These are phyloP conservation scores for Siniperca obscura DNA, from an alignment of 2,797 vertebrate genomes.

Conservation along the genomic window DNA sequence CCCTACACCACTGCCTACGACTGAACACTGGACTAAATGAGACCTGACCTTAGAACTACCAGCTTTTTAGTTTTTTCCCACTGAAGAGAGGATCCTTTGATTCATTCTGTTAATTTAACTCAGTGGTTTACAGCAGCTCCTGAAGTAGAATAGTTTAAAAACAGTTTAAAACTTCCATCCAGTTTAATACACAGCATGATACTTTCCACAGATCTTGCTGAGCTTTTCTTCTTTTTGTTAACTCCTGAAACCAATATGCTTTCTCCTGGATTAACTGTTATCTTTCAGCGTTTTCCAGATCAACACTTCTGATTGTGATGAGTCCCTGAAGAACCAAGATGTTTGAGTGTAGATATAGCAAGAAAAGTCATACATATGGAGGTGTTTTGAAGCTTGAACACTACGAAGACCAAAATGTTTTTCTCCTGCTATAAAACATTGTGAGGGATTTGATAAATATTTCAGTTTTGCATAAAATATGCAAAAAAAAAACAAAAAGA, in stretches of 20 bases:
- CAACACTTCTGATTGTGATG: not conserved
- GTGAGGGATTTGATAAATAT: not conserved
- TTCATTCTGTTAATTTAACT: conserved; percentile 9
- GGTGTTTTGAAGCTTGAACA: not conserved
- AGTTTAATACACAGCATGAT: not conserved
- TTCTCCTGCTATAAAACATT: not conserved
- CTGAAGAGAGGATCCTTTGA: not conserved
- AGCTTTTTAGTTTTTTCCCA: not conserved
- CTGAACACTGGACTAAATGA: not conserved
- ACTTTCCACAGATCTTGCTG: not conserved
- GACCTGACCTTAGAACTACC: conserved; percentile 5
- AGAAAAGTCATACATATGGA: not conserved
- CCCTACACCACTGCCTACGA: not conserved
- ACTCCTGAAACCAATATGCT: not conserved
- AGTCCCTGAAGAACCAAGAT: not conserved
- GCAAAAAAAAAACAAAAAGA: too few species aligned
- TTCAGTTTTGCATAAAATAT: not conserved
- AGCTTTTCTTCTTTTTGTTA: not conserved
- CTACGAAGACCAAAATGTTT: not conserved
- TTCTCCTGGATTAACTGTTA: not conserved
- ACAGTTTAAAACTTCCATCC: not conserved
- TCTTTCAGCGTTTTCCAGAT: not conserved
- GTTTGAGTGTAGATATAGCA: not conserved
- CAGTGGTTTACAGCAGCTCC: not conserved
- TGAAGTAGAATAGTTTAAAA: not conserved